These are phyloP conservation scores for Epinephelus cyanopodus DNA, from an alignment of 2,113 vertebrate genomes.

Conservation along the genomic window DNA sequence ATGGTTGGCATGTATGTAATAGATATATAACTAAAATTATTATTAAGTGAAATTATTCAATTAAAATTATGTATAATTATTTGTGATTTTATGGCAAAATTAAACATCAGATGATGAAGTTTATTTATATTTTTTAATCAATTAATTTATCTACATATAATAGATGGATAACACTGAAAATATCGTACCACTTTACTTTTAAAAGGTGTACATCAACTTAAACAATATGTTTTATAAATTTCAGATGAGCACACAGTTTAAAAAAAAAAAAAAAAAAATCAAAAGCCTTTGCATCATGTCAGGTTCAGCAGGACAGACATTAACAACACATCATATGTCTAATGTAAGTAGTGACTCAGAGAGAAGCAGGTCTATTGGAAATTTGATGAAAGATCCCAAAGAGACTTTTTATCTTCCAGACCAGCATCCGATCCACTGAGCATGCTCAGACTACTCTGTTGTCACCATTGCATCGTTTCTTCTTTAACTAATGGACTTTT, in stretches of 20 bases:
- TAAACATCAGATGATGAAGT: no score
- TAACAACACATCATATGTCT: background rate
- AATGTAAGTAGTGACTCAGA: background rate
- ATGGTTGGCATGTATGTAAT: no score
- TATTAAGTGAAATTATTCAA: no score
- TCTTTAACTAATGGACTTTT: background rate
- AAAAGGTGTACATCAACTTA: no score
- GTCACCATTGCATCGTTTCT: background rate
- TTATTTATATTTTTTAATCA: no score
- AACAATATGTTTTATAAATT: background rate
- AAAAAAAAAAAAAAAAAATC: background rate
- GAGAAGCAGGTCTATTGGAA: conserved; percentile 3
- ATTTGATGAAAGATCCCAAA: conserved; percentile 49
- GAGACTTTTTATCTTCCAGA: conserved; percentile 36
- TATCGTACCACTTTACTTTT: no score
- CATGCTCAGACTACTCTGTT: background rate
- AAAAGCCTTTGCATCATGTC: background rate
- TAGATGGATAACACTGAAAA: no score
- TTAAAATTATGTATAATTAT: no score
- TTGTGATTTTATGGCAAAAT: background rate
- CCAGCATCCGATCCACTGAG: conserved; percentile 3
- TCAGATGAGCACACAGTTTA: background rate
- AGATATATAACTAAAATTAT: no score
- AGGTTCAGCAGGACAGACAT: background rate
- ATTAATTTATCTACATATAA: no score